phyloP scores from a whole-genome alignment of 2,797 vertebrate genomes.

The Mormyrops attenuatus region DNA sequence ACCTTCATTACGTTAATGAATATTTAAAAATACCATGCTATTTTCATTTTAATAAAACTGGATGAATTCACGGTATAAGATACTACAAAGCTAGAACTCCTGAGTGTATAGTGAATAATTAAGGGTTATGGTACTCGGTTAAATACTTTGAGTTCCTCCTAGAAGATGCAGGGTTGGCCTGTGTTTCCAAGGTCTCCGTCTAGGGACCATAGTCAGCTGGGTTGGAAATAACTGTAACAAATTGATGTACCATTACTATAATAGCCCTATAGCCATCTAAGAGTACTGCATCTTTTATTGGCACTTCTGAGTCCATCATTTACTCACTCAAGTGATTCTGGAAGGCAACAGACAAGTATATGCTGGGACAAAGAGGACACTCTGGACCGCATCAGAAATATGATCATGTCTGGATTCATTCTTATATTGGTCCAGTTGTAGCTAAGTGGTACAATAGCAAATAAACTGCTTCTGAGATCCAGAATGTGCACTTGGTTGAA shows the following conservation, averaged over 20 bases:
- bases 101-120: neutral
- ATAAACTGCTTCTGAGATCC: neutral
- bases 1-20: neutral
- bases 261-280: neutral
- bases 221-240: neutral
- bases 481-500: neutral
- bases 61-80: neutral
- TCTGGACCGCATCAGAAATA: neutral
- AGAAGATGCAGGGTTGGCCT: neutral
- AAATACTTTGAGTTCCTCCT: neutral
- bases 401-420: neutral
- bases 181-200: neutral
- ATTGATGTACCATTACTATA: neutral
- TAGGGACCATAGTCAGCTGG: neutral
- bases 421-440: neutral
- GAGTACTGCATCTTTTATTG: neutral
- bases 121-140: neutral
- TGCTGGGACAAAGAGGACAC: neutral
- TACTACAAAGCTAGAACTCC: neutral
- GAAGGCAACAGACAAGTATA: neutral
- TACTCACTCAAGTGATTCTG: neutral
- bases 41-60: neutral
- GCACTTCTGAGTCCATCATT: neutral
- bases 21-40: neutral
- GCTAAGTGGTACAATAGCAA: neutral